Conservation (phyloP, 2,113 vertebrate species). For the Trochalopteron elliotii region DNA sequence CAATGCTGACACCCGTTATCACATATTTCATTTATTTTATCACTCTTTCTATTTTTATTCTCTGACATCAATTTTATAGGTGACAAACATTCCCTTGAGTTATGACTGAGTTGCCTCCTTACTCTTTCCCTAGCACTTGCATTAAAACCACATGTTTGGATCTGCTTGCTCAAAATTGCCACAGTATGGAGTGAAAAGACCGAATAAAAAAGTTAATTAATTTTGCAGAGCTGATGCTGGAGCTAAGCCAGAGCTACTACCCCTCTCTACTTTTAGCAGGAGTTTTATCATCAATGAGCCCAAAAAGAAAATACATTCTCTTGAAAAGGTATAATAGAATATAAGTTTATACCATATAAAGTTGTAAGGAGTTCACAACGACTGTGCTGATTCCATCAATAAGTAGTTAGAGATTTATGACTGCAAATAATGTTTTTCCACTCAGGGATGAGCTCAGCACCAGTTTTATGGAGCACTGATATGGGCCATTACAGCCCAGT, state of each 20-base stretch:
- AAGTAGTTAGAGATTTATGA: neutral
- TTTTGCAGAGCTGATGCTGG: neutral
- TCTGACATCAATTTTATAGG: neutral
- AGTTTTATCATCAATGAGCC: neutral
- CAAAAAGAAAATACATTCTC: neutral
- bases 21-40: neutral
- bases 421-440: neutral
- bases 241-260: neutral
- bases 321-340: neutral
- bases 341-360: neutral
- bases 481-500: neutral
- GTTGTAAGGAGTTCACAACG: neutral
- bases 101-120: neutral
- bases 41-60: slow-evolving; percentile 3
- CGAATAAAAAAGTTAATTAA: neutral
- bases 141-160: neutral
- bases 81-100: neutral
- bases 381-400: neutral
- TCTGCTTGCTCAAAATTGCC: neutral
- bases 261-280: neutral
- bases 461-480: neutral
- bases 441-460: neutral
- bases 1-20: neutral
- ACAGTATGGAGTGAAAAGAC: neutral
- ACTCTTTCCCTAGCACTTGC: neutral